Base-by-base conservation (phyloP, 2,113 vertebrate species). In the Oncorhynchus gorbuscha region DNA sequence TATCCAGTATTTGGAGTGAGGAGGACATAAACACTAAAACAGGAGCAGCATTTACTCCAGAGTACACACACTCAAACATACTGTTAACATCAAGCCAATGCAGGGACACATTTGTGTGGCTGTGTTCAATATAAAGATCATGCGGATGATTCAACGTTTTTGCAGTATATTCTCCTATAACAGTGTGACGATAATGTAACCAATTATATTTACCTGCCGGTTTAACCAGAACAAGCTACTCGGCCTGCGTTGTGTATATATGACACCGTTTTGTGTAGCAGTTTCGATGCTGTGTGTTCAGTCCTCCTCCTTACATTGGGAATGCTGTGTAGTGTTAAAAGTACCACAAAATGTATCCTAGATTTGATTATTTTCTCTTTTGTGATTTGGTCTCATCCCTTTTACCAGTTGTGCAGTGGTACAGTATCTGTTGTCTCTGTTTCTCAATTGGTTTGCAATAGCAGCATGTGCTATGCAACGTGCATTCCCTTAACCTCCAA, bases 391-490 rank as follows among this genome's bases (percentile, higher is more conserved):
- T 89, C 86, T 78, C 24, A 81, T 86, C 80, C 85, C n/a, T 78
- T 76, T 62, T 62, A 80, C 84, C 86, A 70, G 81, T 91, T 89
- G 90, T 92, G 90, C 87, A 85, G 83, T 93, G 88, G 90, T 90
- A 73, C n/a, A 55, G 51, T 55, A 22, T 66, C 83, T 91, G 91
- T 93, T 80, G 16, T 84, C 88, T 89, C 83, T 85, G 88, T 93
- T 81, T 90, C 81, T 84, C 75, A 86, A 79, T 77, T 75, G 71
- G 77, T 73, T 85, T 88, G 90, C 90, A 5, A 92, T 93, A 93
- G 92, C 91, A 93, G 93, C 93, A 93, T 94, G 93, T 39, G 89
- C 91, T 94, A 93, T 92, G 92, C 88, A 90, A 88, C 82, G 72
- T 79, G 80, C 87, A 84, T 88, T 83, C 85, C 88, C 84, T 62